These are phyloP conservation scores for Catostomus latipinnis DNA, from an alignment of 2,797 vertebrate genomes.

Conservation along the genomic window DNA sequence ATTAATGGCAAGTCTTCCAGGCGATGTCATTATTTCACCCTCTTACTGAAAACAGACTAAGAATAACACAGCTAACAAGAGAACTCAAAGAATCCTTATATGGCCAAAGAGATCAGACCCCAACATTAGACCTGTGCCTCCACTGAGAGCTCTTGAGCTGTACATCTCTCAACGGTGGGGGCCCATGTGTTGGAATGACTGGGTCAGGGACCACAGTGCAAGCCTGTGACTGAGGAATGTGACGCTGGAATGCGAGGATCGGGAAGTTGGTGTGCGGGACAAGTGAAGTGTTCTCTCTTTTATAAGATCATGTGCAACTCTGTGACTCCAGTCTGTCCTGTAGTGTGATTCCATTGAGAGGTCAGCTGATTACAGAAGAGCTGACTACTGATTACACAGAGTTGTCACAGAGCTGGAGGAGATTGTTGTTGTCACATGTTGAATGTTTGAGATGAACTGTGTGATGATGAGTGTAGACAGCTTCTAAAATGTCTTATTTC, in stretches of 20 bases:
- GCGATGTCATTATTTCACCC: conserved; percentile 44
- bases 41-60: conserved; percentile 44
- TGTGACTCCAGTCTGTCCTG: conserved; percentile 23
- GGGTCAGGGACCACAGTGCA: conserved; percentile 2
- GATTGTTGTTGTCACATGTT: too few species aligned
- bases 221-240: conserved; percentile 34
- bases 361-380: conserved; percentile 21
- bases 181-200: background rate
- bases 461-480: too few species aligned
- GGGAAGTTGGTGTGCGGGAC: conserved; percentile 62
- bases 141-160: conserved; percentile 6
- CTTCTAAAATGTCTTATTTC: too few species aligned
- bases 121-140: conserved; percentile 49
- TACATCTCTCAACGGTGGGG: background rate
- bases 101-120: conserved; percentile 49
- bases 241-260: conserved; percentile 71
- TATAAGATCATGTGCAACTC: conserved; percentile 67
- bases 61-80: conserved; percentile 56
- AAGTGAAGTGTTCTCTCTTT: conserved; percentile 68
- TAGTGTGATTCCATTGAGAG: conserved; percentile 55
- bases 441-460: too few species aligned
- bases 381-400: too few species aligned
- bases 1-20: conserved; percentile 47
- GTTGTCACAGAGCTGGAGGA: too few species aligned
- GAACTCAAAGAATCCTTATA: conserved; percentile 49